A percentile compares a stretch with the other conserved stretches of the same genome.
These are phyloP conservation scores for Heliothis virescens DNA, from an alignment of 1,140 invertebrate genomes.

Conservation along the genomic window DNA sequence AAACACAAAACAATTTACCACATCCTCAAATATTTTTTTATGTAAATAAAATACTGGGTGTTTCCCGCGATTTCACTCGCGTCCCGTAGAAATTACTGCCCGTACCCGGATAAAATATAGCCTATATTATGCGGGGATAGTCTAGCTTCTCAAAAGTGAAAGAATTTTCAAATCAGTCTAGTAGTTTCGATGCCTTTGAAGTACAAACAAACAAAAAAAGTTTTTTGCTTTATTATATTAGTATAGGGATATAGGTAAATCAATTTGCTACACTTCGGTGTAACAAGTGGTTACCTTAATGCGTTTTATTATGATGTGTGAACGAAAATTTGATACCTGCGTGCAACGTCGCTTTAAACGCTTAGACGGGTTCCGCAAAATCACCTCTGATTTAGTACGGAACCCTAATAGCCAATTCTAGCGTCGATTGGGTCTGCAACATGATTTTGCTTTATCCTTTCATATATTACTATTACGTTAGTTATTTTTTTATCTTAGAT, in stretches of 20 bases:
- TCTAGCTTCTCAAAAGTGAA: too few species aligned
- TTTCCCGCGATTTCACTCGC: too few species aligned
- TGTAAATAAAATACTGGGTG: too few species aligned
- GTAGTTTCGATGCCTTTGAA: too few species aligned
- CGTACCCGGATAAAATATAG: too few species aligned
- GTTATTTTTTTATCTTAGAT: constrained; percentile 22
- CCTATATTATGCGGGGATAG: too few species aligned
- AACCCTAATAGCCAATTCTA: constrained; percentile 66
- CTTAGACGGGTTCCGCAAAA: constrained; percentile 54
- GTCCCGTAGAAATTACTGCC: too few species aligned
- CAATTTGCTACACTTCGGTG: constrained; percentile 60
- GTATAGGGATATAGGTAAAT: too few species aligned
- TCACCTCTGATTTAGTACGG: constrained; percentile 63
- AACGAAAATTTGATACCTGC: constrained; percentile 81
- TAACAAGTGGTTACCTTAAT: constrained; percentile 61
- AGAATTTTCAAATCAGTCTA: too few species aligned
- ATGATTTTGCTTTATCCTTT: constrained; percentile 11
- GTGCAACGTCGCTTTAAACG: constrained; percentile 64
- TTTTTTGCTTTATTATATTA: too few species aligned
- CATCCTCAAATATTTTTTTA: background rate
- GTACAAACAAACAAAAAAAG: too few species aligned
- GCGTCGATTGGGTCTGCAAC: constrained; percentile 54
- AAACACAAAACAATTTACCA: background rate
- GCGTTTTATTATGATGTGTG: constrained; percentile 76
- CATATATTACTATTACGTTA: background rate